These are phyloP conservation scores for Physocephala rufipes DNA, from an alignment of 2,888 invertebrate species.

Conservation along the genomic window DNA sequence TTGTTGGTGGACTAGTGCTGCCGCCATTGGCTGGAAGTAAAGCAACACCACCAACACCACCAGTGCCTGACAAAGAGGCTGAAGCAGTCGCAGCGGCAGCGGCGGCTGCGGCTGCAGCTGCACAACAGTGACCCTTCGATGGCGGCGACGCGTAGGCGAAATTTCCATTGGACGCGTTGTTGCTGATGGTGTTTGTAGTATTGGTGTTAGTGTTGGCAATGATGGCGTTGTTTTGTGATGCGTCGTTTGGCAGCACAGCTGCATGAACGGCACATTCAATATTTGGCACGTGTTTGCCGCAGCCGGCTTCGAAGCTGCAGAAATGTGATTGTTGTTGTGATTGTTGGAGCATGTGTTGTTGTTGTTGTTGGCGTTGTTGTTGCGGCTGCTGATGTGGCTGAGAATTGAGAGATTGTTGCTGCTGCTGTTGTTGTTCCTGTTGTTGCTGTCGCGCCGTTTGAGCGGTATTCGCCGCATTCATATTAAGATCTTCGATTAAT, in stretches of 20 bases:
- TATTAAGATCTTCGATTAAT: constrained; percentile 52
- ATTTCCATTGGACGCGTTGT: constrained; percentile 55
- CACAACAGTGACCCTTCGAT: constrained; percentile 45
- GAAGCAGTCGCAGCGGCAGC: constrained; percentile 40
- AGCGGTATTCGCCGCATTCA: constrained; percentile 47
- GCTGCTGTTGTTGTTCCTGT: constrained; percentile 34
- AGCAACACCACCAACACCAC: not conserved
- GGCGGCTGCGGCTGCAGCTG: constrained; percentile 46
- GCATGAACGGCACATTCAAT: constrained; percentile 30
- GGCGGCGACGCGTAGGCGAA: constrained; percentile 52
- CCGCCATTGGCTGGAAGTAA: not conserved
- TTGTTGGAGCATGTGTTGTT: constrained; percentile 29
- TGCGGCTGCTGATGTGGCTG: constrained; percentile 27
- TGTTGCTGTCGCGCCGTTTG: constrained; percentile 24
- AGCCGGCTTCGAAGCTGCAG: constrained; percentile 32
- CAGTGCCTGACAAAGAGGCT: constrained; percentile 21
- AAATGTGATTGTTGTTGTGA: constrained; percentile 31
- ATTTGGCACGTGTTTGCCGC: constrained; percentile 31
- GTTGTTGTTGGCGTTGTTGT: constrained; percentile 35
- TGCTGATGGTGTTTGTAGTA: not conserved
- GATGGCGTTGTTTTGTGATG: constrained; percentile 5
- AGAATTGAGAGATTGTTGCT: constrained; percentile 29
- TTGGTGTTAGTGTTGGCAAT: constrained; percentile 35
- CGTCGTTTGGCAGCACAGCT: constrained; percentile 6
- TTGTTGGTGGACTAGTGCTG: constrained; percentile 27